Evolutionary conservation across 2,797 vertebrate species (phyloP).

Genomic region (Macrochelys suwanniensis): DNA sequence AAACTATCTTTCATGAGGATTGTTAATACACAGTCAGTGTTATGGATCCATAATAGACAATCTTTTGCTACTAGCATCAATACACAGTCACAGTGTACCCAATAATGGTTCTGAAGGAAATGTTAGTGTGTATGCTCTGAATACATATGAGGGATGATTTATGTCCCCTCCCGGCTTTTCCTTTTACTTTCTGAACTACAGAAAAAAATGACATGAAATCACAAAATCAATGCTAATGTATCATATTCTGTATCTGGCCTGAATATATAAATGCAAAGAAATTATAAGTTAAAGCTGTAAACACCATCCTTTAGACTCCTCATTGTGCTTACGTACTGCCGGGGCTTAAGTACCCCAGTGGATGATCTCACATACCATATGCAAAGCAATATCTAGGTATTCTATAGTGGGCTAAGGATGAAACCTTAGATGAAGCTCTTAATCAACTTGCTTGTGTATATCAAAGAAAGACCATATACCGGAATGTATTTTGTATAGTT

Average conservation of each 20-base stretch:
- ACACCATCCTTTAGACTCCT: conserved; percentile 54
- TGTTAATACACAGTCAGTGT: conserved; percentile 2
- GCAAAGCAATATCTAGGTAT: not conserved
- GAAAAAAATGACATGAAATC: conserved; percentile 22
- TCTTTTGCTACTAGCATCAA: conserved; percentile 68
- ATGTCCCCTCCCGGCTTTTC: conserved; percentile 51
- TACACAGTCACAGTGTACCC: conserved; percentile 42
- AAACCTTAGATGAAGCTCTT: not conserved
- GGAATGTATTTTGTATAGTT: conserved; percentile 8
- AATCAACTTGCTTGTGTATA: not conserved
- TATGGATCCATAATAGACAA: conserved; percentile 34
- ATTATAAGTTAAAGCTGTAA: conserved; percentile 49
- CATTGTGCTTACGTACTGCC: conserved; percentile 8
- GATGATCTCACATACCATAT: not conserved
- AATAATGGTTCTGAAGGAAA: conserved; percentile 42
- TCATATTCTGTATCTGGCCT: conserved; percentile 58
- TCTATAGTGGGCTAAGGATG: not conserved
- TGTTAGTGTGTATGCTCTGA: conserved; percentile 64
- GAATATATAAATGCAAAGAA: conserved; percentile 66
- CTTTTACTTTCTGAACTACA: conserved; percentile 55
- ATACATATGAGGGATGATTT: conserved; percentile 66
- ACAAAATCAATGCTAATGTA: conserved; percentile 61
- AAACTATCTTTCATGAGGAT: not conserved
- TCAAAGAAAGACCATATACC: not conserved
- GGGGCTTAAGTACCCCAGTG: not conserved